Conservation (phyloP, 1,140 invertebrate genomes). For the Hesperophylax magnus region DNA sequence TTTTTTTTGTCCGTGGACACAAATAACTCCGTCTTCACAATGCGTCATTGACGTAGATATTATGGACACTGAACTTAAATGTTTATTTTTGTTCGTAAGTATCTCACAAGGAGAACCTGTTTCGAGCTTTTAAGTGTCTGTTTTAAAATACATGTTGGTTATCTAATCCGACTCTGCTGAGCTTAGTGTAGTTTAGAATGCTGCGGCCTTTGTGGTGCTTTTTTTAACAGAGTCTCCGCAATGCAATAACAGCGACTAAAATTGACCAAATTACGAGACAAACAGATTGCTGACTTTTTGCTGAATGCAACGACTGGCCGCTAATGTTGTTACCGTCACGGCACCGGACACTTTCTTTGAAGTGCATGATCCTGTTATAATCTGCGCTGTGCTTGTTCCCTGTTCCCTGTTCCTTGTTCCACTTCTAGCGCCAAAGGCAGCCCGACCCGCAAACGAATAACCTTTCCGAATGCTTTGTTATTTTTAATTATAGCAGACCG, state of each 20-base stretch:
- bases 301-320: not conserved
- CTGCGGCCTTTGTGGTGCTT: not conserved
- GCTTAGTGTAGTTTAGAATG: not conserved
- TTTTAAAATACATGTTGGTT: too few relatives aligned
- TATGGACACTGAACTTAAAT: too few relatives aligned
- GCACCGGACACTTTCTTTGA: slow-evolving; percentile 36
- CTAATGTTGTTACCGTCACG: slow-evolving; percentile 32
- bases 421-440: not conserved
- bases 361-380: slow-evolving; percentile 42
- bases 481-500: not conserved
- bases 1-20: too few relatives aligned
- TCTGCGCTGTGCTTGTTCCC: not conserved
- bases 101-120: too few relatives aligned
- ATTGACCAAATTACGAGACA: slow-evolving; percentile 22
- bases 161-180: too few relatives aligned
- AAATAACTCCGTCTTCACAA: too few relatives aligned
- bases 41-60: too few relatives aligned
- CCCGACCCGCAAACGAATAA: not conserved
- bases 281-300: slow-evolving; percentile 37
- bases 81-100: too few relatives aligned
- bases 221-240: not conserved
- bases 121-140: too few relatives aligned
- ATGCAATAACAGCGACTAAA: slow-evolving; percentile 21
- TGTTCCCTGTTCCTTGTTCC: not conserved
- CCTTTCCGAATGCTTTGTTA: not conserved